Percentiles rank a stretch among this genome's conserved stretches.
Evolutionary conservation across 2,797 vertebrate genomes (phyloP).

Genomic region (Tympanoctomys barrerae): DNA sequence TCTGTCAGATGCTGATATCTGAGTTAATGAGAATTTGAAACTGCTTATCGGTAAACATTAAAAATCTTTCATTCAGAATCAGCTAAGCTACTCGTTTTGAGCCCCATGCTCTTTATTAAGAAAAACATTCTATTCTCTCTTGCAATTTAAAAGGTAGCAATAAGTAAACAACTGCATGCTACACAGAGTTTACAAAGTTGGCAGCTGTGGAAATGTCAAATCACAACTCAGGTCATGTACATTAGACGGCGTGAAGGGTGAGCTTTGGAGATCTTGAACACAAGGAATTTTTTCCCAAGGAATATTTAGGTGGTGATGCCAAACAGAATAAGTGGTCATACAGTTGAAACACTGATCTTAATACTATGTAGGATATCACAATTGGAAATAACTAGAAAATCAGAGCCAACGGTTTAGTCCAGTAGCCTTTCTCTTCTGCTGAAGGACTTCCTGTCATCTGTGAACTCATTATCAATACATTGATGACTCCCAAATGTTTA

Average conservation of each 20-base stretch:
- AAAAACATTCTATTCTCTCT: background rate
- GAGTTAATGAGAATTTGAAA: background rate
- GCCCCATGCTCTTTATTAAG: background rate
- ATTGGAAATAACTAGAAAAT: background rate
- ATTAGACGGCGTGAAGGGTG: no score
- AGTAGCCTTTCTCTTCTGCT: no score
- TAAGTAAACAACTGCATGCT: background rate
- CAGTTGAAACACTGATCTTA: no score
- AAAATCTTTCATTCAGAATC: conserved; percentile 12
- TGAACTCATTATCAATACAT: no score
- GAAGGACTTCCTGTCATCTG: no score
- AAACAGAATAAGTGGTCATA: no score
- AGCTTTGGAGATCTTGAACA: no score
- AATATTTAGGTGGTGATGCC: no score
- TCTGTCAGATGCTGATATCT: background rate
- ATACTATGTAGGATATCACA: background rate
- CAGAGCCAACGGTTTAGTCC: background rate
- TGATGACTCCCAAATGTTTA: no score
- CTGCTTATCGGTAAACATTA: background rate
- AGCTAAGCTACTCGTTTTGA: background rate
- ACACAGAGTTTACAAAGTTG: background rate
- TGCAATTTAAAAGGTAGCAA: background rate
- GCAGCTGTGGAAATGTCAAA: no score
- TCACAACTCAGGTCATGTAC: background rate
- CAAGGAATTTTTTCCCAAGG: no score